Evolutionary conservation across 2,888 invertebrate species (phyloP).

Genomic region (Acholoe squamosa): DNA sequence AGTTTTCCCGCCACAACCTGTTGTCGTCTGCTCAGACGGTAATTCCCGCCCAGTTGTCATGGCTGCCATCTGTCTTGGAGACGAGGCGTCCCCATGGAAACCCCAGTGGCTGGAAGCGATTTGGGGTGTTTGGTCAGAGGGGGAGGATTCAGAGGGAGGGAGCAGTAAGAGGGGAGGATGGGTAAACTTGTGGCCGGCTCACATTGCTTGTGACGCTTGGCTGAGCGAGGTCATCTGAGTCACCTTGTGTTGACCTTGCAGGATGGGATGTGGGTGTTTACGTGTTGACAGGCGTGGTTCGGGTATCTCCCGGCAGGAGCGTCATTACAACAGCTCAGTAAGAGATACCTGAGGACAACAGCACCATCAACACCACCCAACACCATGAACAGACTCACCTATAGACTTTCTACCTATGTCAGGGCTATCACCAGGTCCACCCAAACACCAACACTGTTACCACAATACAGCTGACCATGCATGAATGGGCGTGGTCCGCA

Average conservation of each 20-base stretch:
- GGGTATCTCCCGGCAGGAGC: background rate
- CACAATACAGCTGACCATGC: background rate
- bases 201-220: constrained; percentile 15
- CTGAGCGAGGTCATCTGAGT: constrained; percentile 31
- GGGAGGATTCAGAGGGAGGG: background rate
- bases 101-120: constrained; percentile 14
- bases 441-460: too few species aligned
- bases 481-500: too few species aligned
- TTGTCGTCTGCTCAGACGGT: constrained; percentile 52
- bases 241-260: constrained; percentile 7
- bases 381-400: too few species aligned
- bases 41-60: constrained; percentile 50
- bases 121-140: background rate
- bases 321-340: constrained; percentile 4
- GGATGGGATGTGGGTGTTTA: background rate
- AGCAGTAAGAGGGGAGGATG: background rate
- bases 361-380: too few species aligned
- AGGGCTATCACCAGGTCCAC: background rate
- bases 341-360: too few species aligned
- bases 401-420: too few species aligned
- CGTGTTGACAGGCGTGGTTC: constrained; percentile 33
- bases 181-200: constrained; percentile 5
- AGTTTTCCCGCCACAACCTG: constrained; percentile 44
- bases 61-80: constrained; percentile 47
- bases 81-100: constrained; percentile 57